Evolutionary conservation across 2,797 vertebrate genomes (phyloP).

Genomic region (Eospalax fontanierii): DNA sequence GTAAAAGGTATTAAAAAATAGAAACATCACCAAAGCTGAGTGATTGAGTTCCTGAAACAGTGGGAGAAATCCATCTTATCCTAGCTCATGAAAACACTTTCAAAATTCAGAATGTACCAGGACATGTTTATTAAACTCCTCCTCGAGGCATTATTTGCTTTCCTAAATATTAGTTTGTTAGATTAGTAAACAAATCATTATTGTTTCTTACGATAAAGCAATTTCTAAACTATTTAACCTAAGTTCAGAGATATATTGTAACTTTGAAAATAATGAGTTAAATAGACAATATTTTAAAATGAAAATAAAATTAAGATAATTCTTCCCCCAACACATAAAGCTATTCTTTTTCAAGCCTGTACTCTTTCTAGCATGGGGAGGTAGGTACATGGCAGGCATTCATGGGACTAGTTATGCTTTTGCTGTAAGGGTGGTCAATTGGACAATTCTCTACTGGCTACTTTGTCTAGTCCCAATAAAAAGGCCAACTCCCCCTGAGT

Average conservation of each 20-base stretch:
- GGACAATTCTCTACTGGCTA: no score
- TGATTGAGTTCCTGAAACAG: slow-evolving; percentile 33
- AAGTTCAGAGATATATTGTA: background rate
- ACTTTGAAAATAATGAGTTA: background rate
- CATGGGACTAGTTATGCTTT: no score
- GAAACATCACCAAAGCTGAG: background rate
- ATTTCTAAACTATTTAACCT: slow-evolving; percentile 21
- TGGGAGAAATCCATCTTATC: background rate
- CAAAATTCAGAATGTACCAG: slow-evolving; percentile 45
- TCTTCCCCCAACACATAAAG: background rate
- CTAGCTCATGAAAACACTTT: slow-evolving; percentile 9
- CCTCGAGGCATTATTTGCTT: slow-evolving; percentile 30
- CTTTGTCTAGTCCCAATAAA: no score
- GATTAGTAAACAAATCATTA: slow-evolving; percentile 15
- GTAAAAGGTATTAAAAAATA: background rate
- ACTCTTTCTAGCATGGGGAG: no score
- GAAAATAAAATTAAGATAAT: background rate
- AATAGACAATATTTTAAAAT: background rate
- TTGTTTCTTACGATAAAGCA: slow-evolving; percentile 45
- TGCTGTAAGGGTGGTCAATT: no score
- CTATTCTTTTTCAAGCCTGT: background rate
- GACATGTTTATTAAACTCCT: slow-evolving; percentile 37
- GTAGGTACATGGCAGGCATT: no score
- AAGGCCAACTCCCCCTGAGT: no score
- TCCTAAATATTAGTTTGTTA: slow-evolving; percentile 55